Evolutionary conservation across 2,888 invertebrate genomes (phyloP).

Genomic region (Leptopilina drosophilae): DNA sequence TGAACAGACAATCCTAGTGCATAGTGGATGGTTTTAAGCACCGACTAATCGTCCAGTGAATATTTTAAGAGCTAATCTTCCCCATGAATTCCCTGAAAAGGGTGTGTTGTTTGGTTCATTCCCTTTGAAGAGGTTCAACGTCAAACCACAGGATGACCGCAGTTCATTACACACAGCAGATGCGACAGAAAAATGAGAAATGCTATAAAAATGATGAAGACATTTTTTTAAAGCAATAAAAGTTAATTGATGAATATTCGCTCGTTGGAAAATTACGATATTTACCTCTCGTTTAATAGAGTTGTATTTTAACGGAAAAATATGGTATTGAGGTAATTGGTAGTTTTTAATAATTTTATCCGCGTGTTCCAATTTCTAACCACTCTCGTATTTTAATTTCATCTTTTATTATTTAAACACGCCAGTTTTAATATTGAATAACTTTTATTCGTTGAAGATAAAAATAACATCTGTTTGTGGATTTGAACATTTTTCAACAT

Average conservation of each 20-base stretch:
- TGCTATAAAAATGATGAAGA: background rate
- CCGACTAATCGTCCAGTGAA: slow-evolving; percentile 67
- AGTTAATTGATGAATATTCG: background rate
- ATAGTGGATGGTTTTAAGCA: slow-evolving; percentile 50
- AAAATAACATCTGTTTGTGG: no score
- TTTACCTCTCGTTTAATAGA: background rate
- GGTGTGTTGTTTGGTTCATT: slow-evolving; percentile 41
- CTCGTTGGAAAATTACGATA: background rate
- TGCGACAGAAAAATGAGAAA: slow-evolving; percentile 3
- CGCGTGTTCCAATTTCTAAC: no score
- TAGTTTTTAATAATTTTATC: no score
- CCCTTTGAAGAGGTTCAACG: slow-evolving; percentile 43
- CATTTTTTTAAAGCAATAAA: background rate
- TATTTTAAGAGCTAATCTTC: slow-evolving; percentile 68
- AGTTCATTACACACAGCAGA: slow-evolving; percentile 14
- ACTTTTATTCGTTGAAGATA: no score
- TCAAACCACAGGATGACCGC: slow-evolving; percentile 30
- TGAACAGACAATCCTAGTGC: slow-evolving; percentile 38
- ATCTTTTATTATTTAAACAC: no score
- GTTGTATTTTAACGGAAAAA: background rate
- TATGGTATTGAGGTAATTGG: background rate
- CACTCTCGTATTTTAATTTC: no score
- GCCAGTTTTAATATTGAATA: no score
- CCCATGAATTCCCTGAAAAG: slow-evolving; percentile 54
- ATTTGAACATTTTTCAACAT: no score